A percentile compares a stretch with the other conserved stretches of the same genome.
These are phyloP conservation scores for Hetaerina titia DNA, from an alignment of 2,888 invertebrate genomes.

Conservation along the genomic window DNA sequence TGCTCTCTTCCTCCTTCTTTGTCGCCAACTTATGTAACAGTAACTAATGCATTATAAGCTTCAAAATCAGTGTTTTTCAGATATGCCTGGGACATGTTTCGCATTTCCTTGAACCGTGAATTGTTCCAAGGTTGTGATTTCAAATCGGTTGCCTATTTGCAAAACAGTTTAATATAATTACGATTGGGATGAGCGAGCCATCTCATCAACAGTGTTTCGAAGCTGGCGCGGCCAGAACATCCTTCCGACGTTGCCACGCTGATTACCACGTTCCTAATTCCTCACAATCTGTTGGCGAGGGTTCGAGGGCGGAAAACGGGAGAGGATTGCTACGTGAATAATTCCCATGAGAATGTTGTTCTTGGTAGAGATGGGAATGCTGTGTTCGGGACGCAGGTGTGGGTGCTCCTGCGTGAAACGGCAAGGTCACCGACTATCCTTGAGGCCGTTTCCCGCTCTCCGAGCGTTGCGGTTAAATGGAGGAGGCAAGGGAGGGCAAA, in stretches of 20 bases:
- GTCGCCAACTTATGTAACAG: no score
- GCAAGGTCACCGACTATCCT: constrained; percentile 59
- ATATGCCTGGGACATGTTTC: no score
- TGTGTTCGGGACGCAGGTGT: background rate
- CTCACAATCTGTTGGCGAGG: background rate
- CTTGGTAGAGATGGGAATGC: background rate
- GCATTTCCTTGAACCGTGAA: no score
- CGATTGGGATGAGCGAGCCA: background rate
- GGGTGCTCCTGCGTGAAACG: constrained; percentile 40
- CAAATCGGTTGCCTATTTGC: no score
- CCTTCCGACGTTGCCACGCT: background rate
- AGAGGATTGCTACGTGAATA: constrained; percentile 5
- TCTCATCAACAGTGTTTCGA: background rate
- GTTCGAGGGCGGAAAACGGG: background rate
- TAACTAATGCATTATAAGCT: no score
- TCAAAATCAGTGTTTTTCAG: no score
- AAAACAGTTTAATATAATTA: no score
- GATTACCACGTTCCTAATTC: background rate
- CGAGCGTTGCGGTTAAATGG: constrained; percentile 38
- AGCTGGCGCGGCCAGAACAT: background rate
- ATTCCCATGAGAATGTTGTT: constrained; percentile 55
- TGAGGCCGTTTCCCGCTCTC: constrained; percentile 47
- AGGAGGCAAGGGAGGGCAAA: background rate
- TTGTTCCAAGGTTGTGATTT: no score
- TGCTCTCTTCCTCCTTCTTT: no score